Evolutionary conservation across 2,113 vertebrate species (phyloP).

Genomic region (Nettapus auritus): DNA sequence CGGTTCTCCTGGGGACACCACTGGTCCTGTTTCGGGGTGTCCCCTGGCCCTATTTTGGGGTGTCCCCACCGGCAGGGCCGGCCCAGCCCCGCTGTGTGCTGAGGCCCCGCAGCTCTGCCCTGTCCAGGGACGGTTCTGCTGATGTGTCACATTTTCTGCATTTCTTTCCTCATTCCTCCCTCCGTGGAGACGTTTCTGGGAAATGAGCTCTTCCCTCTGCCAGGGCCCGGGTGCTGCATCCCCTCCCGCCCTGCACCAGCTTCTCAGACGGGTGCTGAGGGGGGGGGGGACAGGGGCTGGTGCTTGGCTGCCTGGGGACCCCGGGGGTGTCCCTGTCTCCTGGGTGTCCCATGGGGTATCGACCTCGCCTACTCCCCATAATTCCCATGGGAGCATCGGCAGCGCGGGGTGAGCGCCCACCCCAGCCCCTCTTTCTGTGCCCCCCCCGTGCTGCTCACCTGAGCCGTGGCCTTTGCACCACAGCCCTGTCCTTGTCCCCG

Average conservation of each 20-base stretch:
- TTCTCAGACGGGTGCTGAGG: accelerated
- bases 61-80: background rate
- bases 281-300: background rate
- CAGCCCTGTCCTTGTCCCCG: background rate
- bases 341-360: accelerated
- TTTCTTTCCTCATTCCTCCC: constrained; percentile 52
- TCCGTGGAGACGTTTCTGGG: constrained; percentile 5
- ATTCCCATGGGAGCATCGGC: background rate
- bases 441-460: background rate
- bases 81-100: accelerated
- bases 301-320: too few relatives aligned
- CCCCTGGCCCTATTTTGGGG: background rate
- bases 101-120: background rate
- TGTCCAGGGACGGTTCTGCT: constrained; percentile 37
- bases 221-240: background rate
- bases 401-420: background rate
- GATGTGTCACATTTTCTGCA: constrained; percentile 69
- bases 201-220: background rate
- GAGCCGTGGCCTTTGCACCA: background rate
- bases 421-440: background rate
- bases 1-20: accelerated
- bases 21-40: background rate
- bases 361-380: background rate
- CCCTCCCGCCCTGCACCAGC: background rate
- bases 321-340: accelerated